These are phyloP conservation scores for Seriola rivoliana DNA, from an alignment of 2,113 vertebrate species.

Conservation along the genomic window DNA sequence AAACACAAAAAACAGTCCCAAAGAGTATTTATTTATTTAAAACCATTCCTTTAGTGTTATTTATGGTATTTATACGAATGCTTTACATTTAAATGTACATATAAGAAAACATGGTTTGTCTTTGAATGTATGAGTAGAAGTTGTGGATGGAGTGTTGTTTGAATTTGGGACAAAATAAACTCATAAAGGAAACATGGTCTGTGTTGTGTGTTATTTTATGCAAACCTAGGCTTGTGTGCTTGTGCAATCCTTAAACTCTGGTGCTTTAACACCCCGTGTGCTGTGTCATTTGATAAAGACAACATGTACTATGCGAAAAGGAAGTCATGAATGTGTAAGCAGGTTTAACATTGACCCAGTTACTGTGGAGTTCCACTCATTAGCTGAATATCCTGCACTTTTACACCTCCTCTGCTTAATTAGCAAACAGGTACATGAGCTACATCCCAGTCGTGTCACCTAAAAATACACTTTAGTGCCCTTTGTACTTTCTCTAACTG, in stretches of 20 bases:
- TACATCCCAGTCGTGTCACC: background rate
- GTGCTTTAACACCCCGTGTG: background rate
- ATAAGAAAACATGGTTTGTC: slow-evolving; percentile 53
- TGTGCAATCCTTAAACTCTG: background rate
- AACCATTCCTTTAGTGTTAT: slow-evolving; percentile 86
- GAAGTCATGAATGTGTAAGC: slow-evolving; percentile 24
- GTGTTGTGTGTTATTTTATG: slow-evolving; percentile 30
- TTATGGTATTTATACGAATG: slow-evolving; percentile 93
- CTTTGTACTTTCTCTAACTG: background rate
- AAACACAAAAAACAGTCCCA: slow-evolving; percentile 58
- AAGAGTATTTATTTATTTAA: slow-evolving; percentile 98
- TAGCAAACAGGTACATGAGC: slow-evolving; percentile 5
- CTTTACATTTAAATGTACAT: slow-evolving; percentile 67
- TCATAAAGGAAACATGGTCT: slow-evolving; percentile 16
- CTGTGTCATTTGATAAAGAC: background rate
- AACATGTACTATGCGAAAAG: slow-evolving; percentile 3
- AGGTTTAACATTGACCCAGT: slow-evolving; percentile 30
- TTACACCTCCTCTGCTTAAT: slow-evolving; percentile 7
- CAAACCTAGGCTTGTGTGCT: background rate
- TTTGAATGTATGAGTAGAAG: slow-evolving; percentile 69
- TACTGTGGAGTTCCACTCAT: slow-evolving; percentile 22
- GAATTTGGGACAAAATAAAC: slow-evolving; percentile 66
- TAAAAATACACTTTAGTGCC: slow-evolving; percentile 41
- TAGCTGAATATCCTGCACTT: slow-evolving; percentile 2
- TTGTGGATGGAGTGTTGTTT: slow-evolving; percentile 43